phyloP scores from a whole-genome alignment of 2,113 vertebrate genomes.

The Tiliqua scincoides region DNA sequence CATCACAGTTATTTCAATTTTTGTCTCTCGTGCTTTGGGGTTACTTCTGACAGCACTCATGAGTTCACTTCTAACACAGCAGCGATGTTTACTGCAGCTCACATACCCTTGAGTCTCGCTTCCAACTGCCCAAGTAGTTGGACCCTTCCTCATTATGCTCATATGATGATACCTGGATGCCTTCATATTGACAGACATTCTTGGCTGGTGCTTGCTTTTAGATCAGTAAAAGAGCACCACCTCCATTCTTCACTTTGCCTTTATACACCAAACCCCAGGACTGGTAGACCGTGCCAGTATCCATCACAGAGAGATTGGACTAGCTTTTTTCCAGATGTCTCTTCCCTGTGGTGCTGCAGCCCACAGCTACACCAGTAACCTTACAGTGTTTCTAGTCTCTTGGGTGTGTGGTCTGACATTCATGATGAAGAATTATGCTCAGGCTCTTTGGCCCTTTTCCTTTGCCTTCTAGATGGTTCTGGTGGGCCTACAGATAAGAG shows the following conservation, averaged over 20 bases:
- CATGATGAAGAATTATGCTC: background rate
- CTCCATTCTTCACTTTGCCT: background rate
- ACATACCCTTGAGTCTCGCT: background rate
- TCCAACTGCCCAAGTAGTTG: background rate
- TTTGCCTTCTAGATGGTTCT: background rate
- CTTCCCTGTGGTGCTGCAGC: background rate
- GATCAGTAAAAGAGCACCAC: background rate
- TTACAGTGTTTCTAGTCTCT: background rate
- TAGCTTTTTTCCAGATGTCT: background rate
- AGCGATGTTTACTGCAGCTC: background rate
- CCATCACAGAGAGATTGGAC: background rate
- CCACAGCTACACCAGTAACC: background rate
- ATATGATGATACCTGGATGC: background rate
- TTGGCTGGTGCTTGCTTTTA: background rate
- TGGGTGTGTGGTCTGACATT: background rate
- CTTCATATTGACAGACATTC: background rate
- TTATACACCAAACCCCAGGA: background rate
- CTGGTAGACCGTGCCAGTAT: background rate
- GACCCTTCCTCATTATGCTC: too few species aligned
- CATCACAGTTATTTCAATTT: background rate
- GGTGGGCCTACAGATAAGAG: background rate
- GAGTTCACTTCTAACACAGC: background rate
- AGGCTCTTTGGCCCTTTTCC: background rate
- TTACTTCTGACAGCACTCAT: background rate
- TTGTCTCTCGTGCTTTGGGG: background rate